Conservation (phyloP, 2,888 invertebrate species). For the Aphodius sticticus region DNA sequence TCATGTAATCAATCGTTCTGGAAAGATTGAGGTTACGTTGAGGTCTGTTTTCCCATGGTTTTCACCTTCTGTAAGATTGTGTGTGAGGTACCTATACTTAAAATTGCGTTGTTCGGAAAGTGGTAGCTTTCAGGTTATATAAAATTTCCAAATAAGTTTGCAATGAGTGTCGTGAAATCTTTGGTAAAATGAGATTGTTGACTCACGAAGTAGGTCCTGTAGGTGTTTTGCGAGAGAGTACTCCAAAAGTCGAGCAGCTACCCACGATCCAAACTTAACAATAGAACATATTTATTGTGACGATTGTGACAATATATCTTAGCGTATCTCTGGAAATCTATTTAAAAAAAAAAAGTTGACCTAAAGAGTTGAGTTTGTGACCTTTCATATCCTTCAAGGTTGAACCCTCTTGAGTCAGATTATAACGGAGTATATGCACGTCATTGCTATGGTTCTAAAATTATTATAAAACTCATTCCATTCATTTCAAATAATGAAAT, state of each 20-base stretch:
- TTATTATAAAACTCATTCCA: too few species aligned
- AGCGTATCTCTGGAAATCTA: not conserved
- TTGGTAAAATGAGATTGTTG: not conserved
- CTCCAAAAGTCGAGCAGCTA: not conserved
- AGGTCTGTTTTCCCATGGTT: not conserved
- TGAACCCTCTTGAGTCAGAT: too few species aligned
- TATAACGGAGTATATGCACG: too few species aligned
- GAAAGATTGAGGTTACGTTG: not conserved
- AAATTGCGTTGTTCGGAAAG: not conserved
- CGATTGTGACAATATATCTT: not conserved
- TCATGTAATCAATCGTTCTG: not conserved
- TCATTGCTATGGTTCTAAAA: too few species aligned
- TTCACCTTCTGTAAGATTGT: not conserved
- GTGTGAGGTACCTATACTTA: too few species aligned
- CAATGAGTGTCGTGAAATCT: not conserved
- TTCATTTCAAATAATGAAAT: too few species aligned
- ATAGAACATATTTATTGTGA: not conserved
- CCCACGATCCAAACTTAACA: not conserved
- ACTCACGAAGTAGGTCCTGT: not conserved
- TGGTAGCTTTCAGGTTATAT: not conserved
- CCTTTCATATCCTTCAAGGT: too few species aligned
- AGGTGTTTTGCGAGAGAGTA: not conserved
- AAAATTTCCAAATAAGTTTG: not conserved
- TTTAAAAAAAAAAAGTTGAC: not conserved
- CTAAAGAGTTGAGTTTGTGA: too few species aligned